Evolutionary conservation across 2,888 invertebrate genomes (phyloP), one percentile per base, ranked within the genome.

Genomic region (Pherbina coryleti): DNA sequence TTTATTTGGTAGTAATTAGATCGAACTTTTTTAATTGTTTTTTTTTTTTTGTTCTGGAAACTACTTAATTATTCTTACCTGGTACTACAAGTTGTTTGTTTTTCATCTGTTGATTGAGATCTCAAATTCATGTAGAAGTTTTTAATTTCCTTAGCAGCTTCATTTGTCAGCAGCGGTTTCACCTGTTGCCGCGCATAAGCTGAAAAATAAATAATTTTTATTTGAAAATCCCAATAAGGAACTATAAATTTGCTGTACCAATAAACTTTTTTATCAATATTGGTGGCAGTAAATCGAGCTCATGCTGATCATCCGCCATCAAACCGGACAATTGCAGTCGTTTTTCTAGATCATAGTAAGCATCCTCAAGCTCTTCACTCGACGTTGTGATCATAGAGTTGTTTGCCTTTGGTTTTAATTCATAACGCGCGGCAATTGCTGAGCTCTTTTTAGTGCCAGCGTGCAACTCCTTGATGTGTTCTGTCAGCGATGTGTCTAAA

Each of bases 161-260:
- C 94, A 0, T 90, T 87, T 51, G 93, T 93, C 22, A 98, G 91
- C 84, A 92, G 92, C 0, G 98, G 97, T 82, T 95, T 93, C 0
- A 97, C 95, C 89, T 96, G 96, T 88, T 96, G 94, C 79, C 95
- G 93, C 0, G 97, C 96, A 89, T 98, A 98, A 0, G 95, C 95
- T 82, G 14, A 7, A 82, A 80, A 62, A 37, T 31, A 7, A 66
- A 5, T 64, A 19, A 28, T 3, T 8, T 57, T 44, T 17, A n/a
- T 60, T 69, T 49, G 75, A 17, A 75, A 37, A 37, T 2, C 5
- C 71, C 14, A 22, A 62, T 19, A 28, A 28, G 5, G n/a, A n/a
- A n/a, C n/a, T 9, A 37, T 9, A 1, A 17, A 76, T 44, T 44
- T 34, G 44, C 17, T 31, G 7, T 81, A 86, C 85, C 84, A 73